Evolutionary conservation across 1,140 invertebrate genomes (phyloP).

Genomic region (Camponotus vicinus): DNA sequence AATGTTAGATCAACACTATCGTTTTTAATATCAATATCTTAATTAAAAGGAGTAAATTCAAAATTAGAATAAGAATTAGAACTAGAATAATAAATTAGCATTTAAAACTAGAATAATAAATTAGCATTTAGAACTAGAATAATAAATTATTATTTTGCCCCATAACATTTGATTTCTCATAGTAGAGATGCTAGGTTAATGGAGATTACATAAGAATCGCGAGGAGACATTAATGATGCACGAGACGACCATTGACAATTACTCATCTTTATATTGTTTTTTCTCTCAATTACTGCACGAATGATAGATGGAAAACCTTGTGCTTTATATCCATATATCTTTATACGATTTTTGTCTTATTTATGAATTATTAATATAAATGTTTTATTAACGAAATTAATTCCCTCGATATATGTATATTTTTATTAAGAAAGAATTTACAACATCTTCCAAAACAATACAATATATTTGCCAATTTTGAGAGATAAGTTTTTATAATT

Average conservation of each 20-base stretch:
- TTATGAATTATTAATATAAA: constrained; percentile 17
- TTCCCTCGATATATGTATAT: not conserved
- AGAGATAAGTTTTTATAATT: not conserved
- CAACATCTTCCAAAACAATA: not conserved
- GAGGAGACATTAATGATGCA: not conserved
- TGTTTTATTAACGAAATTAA: too few species aligned
- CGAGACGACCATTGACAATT: not conserved
- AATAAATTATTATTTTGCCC: too few species aligned
- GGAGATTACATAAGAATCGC: constrained; percentile 26
- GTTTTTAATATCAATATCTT: too few species aligned
- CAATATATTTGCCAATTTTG: not conserved
- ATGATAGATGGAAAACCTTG: not conserved
- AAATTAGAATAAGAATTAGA: too few species aligned
- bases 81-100: too few species aligned
- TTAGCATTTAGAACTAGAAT: too few species aligned
- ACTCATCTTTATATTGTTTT: not conserved
- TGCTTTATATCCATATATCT: not conserved
- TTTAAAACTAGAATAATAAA: too few species aligned
- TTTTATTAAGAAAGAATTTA: not conserved
- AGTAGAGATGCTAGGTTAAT: too few species aligned
- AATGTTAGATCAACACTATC: too few species aligned
- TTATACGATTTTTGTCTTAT: not conserved
- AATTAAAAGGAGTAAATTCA: too few species aligned
- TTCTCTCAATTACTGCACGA: not conserved
- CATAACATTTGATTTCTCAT: too few species aligned